Evolutionary conservation across 1,140 invertebrate genomes (phyloP), one percentile per base, ranked within the genome.

Genomic region (Trichogramma pretiosum): DNA sequence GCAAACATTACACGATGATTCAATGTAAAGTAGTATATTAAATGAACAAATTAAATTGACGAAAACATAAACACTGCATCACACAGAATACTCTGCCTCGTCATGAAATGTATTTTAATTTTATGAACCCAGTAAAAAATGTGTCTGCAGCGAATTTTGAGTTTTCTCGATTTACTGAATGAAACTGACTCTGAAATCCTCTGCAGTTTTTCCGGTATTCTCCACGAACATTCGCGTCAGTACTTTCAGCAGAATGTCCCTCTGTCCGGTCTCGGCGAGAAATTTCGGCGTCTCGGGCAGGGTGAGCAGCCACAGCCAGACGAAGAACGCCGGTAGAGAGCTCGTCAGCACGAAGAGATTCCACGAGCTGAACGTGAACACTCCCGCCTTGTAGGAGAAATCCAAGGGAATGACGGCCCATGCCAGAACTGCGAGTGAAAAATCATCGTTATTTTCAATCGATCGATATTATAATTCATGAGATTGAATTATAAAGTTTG

Each of bases 241-340:
- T 8, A 76, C 62, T 13, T 67, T 51, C 0, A 74, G 41, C 10
- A 74, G 57, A 26, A 70, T 55, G 0, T 65, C 54, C 37, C 67
- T 58, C 33, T 67, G 54, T 53, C 73, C 70, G 48, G 58, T 62
- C 21, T 70, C 67, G 3, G 79, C 63, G 1, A 79, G 60, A 53
- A 72, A 81, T 53, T 79, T 79, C 0, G 79, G 78, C 45, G 77
- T 79, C 56, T 81, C 79, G 3, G 79, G 79, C 53, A 80, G 74
- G 13, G 67, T 65, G 2, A 74, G 24, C 16, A 79, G 60, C 44
- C 50, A 74, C 0, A 62, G 17, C 5, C 54, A 63, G 5, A 63
- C 41, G 5, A 65, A n/a, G 2, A 67, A 37, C 13, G 57, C 57
- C 3, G 67, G 65, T 5, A 68, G 28, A 1, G 62, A 58, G 30